These are phyloP conservation scores for Pyrocephalus nanus DNA, from an alignment of 2,797 vertebrate genomes.

Conservation along the genomic window DNA sequence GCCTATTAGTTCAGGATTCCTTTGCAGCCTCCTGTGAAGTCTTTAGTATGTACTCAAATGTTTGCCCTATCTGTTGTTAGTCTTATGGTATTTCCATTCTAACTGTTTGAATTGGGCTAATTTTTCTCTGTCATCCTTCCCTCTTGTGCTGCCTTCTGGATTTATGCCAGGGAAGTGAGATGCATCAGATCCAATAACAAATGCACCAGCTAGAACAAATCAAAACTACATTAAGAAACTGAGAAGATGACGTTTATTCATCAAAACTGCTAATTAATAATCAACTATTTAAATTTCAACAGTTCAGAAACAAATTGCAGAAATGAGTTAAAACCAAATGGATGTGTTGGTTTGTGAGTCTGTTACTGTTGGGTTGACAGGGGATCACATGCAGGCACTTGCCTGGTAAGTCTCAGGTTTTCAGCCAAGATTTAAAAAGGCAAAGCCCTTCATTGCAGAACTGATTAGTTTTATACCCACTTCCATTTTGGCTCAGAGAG, in stretches of 20 bases:
- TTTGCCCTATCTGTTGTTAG: background rate
- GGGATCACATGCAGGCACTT: fast-evolving
- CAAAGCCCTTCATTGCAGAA: background rate
- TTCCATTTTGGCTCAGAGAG: background rate
- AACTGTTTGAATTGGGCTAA: background rate
- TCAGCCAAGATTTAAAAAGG: background rate
- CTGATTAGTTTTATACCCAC: background rate
- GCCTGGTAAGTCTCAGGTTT: background rate
- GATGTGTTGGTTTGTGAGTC: background rate
- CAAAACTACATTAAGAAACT: background rate
- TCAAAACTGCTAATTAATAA: background rate
- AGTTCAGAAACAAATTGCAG: background rate
- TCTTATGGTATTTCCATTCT: background rate
- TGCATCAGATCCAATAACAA: background rate
- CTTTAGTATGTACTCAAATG: background rate
- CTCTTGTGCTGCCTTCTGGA: background rate
- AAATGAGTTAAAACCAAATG: background rate
- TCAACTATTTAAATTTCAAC: background rate
- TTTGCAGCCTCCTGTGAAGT: background rate
- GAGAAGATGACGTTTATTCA: background rate
- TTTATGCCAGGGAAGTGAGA: background rate
- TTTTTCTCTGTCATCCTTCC: background rate
- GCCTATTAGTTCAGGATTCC: background rate
- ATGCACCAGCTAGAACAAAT: background rate
- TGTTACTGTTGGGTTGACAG: background rate